Evolutionary conservation across 2,888 invertebrate species (phyloP).

Genomic region (Harpagoxenus sublaevis): DNA sequence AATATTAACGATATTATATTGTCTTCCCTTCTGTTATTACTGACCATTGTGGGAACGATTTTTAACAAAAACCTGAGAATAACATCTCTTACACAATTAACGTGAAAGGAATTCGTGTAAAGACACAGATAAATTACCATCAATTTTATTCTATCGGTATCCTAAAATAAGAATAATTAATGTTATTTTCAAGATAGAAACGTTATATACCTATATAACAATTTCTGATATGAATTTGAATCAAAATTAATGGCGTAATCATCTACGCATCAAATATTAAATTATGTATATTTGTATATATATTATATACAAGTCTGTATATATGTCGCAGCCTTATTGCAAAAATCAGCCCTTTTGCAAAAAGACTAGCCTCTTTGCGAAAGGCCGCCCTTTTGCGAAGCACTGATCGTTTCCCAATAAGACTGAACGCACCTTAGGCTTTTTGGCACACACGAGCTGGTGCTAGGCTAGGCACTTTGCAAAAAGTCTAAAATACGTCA

Average conservation of each 20-base stretch:
- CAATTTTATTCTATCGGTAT: background rate
- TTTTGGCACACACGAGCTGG: too few species aligned
- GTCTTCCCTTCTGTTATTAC: background rate
- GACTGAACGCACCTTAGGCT: too few species aligned
- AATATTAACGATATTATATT: background rate
- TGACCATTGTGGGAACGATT: background rate
- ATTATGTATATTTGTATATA: background rate
- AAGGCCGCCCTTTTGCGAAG: too few species aligned
- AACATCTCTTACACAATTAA: background rate
- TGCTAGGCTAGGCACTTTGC: too few species aligned
- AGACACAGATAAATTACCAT: background rate
- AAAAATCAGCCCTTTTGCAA: too few species aligned
- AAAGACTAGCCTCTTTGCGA: too few species aligned
- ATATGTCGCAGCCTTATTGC: too few species aligned
- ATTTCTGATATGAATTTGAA: background rate
- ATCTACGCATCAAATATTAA: background rate
- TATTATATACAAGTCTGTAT: background rate
- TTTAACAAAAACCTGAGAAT: background rate
- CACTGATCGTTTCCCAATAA: too few species aligned
- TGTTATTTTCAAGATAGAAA: background rate
- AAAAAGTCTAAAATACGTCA: too few species aligned
- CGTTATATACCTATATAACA: background rate
- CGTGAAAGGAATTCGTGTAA: background rate
- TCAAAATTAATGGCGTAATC: background rate
- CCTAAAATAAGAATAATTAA: background rate